Base-by-base conservation (phyloP, 2,797 vertebrate species). In the Gouania willdenowi region DNA sequence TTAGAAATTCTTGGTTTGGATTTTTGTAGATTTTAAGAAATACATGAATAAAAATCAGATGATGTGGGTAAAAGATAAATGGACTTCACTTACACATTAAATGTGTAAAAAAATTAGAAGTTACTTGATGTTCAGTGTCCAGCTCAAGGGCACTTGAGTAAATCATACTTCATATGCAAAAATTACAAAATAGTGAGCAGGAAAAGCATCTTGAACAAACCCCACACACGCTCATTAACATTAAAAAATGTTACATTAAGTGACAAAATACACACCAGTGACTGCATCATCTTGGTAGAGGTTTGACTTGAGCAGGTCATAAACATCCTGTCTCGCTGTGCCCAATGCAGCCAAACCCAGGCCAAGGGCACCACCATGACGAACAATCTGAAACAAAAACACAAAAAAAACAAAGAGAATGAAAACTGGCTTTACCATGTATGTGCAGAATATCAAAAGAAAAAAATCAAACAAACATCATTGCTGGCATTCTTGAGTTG, bases 401-500 rank as follows among this genome's bases (percentile, higher is more conserved):
- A 41, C 8, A 42, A 54, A 58, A 13, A 9, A 31, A 3, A 6
- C 6, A 5, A 0, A n/a, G 0, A 24, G 36, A 0, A 35, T 4
- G 21, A 18, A 19, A 16, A 0, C 2, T 31, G 5, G 10, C n/a
- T 41, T 28, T 28, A 13, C 15, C 12, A 1, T 0, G 4, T 18
- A 11, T 43, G 0, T 13, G 1, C 11, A 4, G 14, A 5, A 10
- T 11, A 10, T 10, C 10, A 10, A 10, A 10, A 10, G 10, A 10
- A n/a, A 24, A n/a, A 11, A 12, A 25, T 31, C 32, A 16, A 23
- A 83, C 95, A 65, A 76, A 97, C 97, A 62, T 99, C 97, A 45
- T 98, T 99, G 80, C 94, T 98, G 71, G 97, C 95, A 9, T 94
- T 99, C 87, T 99, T 99, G 25, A 99, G 92, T 71, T 99, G 97